Percentiles rank a stretch among this genome's conserved stretches.
Evolutionary conservation across 2,888 invertebrate species (phyloP).

Genomic region (Mycalesis mineus): DNA sequence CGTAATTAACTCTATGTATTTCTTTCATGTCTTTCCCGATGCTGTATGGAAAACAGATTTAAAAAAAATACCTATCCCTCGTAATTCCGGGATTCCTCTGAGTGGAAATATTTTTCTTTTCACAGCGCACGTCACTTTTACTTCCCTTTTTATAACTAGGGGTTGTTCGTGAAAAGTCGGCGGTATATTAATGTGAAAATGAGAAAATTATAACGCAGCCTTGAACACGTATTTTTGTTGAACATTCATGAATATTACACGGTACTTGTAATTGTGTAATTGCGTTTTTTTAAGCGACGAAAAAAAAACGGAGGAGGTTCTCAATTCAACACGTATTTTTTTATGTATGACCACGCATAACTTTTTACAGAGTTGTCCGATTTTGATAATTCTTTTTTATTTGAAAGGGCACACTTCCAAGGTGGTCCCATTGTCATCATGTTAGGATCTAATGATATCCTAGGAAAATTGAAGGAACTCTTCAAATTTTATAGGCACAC

Average conservation of each 20-base stretch:
- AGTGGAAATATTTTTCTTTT: slow-evolving; percentile 24
- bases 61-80: slow-evolving; percentile 33
- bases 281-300: no score
- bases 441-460: no score
- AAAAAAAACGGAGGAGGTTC: no score
- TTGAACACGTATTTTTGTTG: slow-evolving; percentile 1
- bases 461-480: no score
- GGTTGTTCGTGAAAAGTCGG: slow-evolving; percentile 13
- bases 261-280: no score
- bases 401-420: no score
- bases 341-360: no score
- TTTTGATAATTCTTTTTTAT: no score
- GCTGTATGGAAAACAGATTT: slow-evolving; percentile 39
- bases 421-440: no score
- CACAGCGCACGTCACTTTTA: slow-evolving; percentile 14
- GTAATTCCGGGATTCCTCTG: slow-evolving; percentile 12
- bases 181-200: slow-evolving; percentile 9
- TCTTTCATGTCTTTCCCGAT: slow-evolving; percentile 33
- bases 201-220: slow-evolving; percentile 8
- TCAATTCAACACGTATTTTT: no score
- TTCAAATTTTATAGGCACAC: no score
- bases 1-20: slow-evolving; percentile 34
- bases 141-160: slow-evolving; percentile 13
- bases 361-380: no score
- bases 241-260: neutral